phyloP scores from a whole-genome alignment of 2,888 invertebrate genomes.

The Hirtodrosophila confusa region DNA sequence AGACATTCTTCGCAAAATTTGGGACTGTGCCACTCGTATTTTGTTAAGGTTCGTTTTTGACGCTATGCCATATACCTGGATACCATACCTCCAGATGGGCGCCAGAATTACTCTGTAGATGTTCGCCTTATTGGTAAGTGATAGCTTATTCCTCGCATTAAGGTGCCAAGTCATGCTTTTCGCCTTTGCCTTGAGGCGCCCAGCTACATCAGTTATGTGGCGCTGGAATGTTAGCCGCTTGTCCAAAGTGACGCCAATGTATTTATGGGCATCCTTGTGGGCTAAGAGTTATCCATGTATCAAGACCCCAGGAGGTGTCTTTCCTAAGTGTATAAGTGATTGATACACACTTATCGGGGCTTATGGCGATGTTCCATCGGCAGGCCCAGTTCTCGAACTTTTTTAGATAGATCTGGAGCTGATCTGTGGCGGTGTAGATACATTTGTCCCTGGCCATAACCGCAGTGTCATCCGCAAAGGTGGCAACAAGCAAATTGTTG shows the following conservation, averaged over 20 bases:
- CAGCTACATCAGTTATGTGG: too few species aligned
- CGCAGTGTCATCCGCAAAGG: slow-evolving; percentile 9
- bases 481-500: slow-evolving; percentile 1
- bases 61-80: background rate
- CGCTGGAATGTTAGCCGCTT: too few species aligned
- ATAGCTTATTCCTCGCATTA: background rate
- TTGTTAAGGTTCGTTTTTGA: too few species aligned
- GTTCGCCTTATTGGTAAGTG: background rate
- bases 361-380: slow-evolving; percentile 2
- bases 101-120: background rate
- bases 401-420: background rate
- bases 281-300: background rate
- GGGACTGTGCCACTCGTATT: too few species aligned
- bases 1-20: too few species aligned
- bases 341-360: slow-evolving; percentile 1
- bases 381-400: slow-evolving; percentile 3
- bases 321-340: background rate
- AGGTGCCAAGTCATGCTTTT: background rate
- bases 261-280: background rate
- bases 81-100: slow-evolving; percentile 1
- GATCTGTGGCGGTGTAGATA: background rate
- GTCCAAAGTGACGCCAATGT: too few species aligned
- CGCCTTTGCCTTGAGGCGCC: slow-evolving; percentile 1
- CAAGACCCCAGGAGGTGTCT: background rate
- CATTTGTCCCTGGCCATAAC: slow-evolving; percentile 1